Evolutionary conservation across 2,113 vertebrate species (phyloP), one percentile per base, ranked within the genome.

Genomic region (Ctenomys sociabilis): DNA sequence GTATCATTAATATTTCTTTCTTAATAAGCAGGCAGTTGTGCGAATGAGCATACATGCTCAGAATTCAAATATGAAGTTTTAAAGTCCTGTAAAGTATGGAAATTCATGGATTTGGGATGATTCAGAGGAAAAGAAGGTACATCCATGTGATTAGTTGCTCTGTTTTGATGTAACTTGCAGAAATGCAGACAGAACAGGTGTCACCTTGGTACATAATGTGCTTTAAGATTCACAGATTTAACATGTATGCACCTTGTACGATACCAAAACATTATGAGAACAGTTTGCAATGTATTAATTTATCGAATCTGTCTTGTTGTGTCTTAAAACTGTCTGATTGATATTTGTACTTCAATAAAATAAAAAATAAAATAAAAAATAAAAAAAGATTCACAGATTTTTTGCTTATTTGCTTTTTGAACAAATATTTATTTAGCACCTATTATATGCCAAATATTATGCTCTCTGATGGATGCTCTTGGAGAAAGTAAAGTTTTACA

Each of bases 11-110:
- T 57, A 73, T 54, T 66, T 91, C 3, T 81, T 96, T 80, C 59
- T 7, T 61, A 78, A 94, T 16, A 82, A 37, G 78, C 82, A 89
- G 28, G 28, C 30, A 92, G 54, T 52, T 59, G 8, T 63, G 11
- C 22, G 90, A 91, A 86, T 68, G 8, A 70, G 45, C 19, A 84
- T 64, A 64, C 32, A 72, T 64, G 37, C 35, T 90, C 77, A 68
- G 52, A 95, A 78, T 85, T 92, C 57, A 81, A 93, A 91, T 24
- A 81, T 8, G 4, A 90, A 59, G 81, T 68, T 93, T 83, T 28
- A 24, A 95, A 66, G 21, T 90, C 21, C 37, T 73, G 52, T 81
- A 85, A 83, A 21, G 4, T 40, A 49, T 37, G 54, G 28, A 87
- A 90, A 68, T 83, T 19, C 30, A 66, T 57, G 3, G 68, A 93